phyloP scores from a whole-genome alignment of 1,140 invertebrate genomes.

The Meloidogyne floridensis region DNA sequence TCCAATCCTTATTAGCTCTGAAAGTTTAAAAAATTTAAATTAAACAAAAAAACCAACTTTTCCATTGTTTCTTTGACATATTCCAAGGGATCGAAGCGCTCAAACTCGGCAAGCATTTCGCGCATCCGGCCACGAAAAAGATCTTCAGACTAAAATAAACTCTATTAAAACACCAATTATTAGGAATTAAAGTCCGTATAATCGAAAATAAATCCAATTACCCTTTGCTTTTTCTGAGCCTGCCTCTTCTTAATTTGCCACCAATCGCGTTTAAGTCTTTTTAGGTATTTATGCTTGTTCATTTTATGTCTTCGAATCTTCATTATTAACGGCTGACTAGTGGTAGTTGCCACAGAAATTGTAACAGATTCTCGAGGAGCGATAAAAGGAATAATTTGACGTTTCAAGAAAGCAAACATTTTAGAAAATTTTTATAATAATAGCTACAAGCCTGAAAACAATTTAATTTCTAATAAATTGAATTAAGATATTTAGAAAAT shows the following conservation, averaged over 20 bases:
- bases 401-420: background rate
- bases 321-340: constrained; percentile 20
- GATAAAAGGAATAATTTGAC: background rate
- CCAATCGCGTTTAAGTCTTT: constrained; percentile 59
- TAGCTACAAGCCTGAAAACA: no score
- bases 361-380: background rate
- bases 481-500: no score
- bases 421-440: background rate
- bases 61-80: constrained; percentile 58
- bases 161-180: constrained; percentile 3
- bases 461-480: no score
- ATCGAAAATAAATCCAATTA: constrained; percentile 23
- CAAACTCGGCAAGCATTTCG: constrained; percentile 50
- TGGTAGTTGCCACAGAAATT: background rate
- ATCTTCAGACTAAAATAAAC: constrained; percentile 52
- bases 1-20: constrained; percentile 59
- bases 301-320: constrained; percentile 57
- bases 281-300: constrained; percentile 63
- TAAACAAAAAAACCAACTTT: constrained; percentile 17
- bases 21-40: constrained; percentile 7
- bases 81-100: constrained; percentile 56
- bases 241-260: constrained; percentile 61
- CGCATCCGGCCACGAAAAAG: constrained; percentile 58
- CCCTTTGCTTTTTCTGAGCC: constrained; percentile 56
- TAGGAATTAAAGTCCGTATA: constrained; percentile 16